Base-by-base conservation (phyloP, 2,113 vertebrate species). In the Alaudala cheleensis region DNA sequence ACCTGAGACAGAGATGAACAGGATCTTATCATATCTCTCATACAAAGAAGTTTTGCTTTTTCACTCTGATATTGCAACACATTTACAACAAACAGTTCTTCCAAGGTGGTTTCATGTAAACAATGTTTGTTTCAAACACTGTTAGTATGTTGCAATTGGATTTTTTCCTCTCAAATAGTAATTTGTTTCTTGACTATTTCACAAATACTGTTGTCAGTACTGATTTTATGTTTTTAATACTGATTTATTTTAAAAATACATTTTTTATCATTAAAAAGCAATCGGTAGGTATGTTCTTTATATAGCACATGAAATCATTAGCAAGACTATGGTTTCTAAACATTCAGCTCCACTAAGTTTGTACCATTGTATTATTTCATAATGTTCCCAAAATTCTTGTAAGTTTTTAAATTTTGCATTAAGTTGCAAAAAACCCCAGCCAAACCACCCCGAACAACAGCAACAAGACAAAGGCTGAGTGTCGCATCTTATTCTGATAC, bases 341-440 rank as follows among this genome's bases (percentile, higher is more conserved):
- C 3, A 9, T 18, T 28, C 6, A 14, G 6, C 22, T 78, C 7
- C 47, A 51, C 42, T 51, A 62, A 54, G 1, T 86, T 78, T 81
- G 6, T 39, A 58, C 1, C 6, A 10, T 12, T 53, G 23, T 19
- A 23, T 51, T 9, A n/a, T 42, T 72, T 72, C 11, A 4, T 2
- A 45, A 6, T 49, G 20, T 40, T 70, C 23, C 5, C 28, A 28
- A 86, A 91, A 65, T 22, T 14, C 22, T 54, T 29, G 2, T 10
- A 78, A 42, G 2, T 18, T 69, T 72, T 67, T 1, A 49, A 49
- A 82, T 34, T 88, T 85, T 79, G 3, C 10, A n/a, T 76, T 64
- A 60, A 34, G 47, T 7, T 70, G 4, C 12, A 5, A 18, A 51
- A 45, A 0, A 33, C 12, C 4, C 2, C 13, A 42, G 7, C 10